A percentile compares a stretch with the other conserved stretches of the same genome.
Conservation (phyloP, 2,113 vertebrate species). For the Nannobrachium achirus region DNA sequence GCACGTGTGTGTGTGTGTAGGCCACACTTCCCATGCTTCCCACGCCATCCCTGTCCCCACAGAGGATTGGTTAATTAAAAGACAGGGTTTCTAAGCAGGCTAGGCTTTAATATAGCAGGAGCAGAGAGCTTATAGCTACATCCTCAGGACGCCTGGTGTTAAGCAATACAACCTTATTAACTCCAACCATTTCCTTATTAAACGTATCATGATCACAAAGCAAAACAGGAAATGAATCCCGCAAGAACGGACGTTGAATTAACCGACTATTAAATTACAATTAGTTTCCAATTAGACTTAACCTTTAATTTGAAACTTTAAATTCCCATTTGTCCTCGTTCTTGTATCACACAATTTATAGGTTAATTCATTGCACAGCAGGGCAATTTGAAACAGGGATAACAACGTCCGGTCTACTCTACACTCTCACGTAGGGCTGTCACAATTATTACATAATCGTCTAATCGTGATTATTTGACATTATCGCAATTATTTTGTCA, state of each 20-base stretch:
- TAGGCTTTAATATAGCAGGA: slow-evolving; percentile 46
- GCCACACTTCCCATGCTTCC: slow-evolving; percentile 59
- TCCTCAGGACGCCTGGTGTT: slow-evolving; percentile 47
- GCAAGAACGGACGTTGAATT: background rate
- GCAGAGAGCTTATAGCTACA: slow-evolving; percentile 41
- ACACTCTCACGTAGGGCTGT: too few species aligned
- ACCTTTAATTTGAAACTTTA: too few species aligned
- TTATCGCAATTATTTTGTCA: too few species aligned
- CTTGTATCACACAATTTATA: too few species aligned
- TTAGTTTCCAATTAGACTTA: too few species aligned
- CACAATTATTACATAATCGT: too few species aligned
- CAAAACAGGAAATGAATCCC: slow-evolving; percentile 27
- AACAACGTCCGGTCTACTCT: too few species aligned
- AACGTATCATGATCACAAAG: slow-evolving; percentile 27
- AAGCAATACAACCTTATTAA: slow-evolving; percentile 44
- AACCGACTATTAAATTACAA: too few species aligned
- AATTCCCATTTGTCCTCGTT: too few species aligned
- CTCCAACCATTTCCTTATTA: slow-evolving; percentile 27
- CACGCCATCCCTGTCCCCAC: slow-evolving; percentile 28
- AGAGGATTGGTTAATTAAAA: slow-evolving; percentile 67
- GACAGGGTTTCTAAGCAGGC: slow-evolving; percentile 41
- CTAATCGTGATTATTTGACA: too few species aligned
- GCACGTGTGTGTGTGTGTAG: slow-evolving; percentile 19
- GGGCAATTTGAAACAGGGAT: too few species aligned
- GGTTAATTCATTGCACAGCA: too few species aligned